Percentiles rank a stretch among this genome's conserved stretches.
These are phyloP conservation scores for Rhyacophila brunnea DNA, from an alignment of 1,140 invertebrate species.

Conservation along the genomic window DNA sequence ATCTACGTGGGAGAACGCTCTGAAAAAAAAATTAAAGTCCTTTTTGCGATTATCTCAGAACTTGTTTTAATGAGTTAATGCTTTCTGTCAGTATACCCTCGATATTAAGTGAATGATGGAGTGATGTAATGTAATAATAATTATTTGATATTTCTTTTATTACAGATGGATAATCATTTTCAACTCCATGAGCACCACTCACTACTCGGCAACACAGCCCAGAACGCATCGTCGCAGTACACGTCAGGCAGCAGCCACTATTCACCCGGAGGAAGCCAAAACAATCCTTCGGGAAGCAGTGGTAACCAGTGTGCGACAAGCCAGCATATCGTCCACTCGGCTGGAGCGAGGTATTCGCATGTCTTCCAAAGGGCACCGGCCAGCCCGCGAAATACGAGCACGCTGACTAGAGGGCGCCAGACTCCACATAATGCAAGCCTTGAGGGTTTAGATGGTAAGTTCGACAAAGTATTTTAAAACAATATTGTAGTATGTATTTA, in stretches of 20 bases:
- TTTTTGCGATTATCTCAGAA: too few relatives aligned
- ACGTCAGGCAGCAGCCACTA: conserved; percentile 42
- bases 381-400: conserved; percentile 43
- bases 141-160: conserved; percentile 8
- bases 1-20: too few relatives aligned
- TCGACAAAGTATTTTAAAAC: too few relatives aligned
- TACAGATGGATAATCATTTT: conserved; percentile 49
- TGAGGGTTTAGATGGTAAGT: conserved; percentile 29
- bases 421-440: conserved; percentile 13
- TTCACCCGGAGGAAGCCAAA: conserved; percentile 37
- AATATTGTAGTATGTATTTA: too few relatives aligned
- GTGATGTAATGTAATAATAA: too few relatives aligned
- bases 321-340: conserved; percentile 28
- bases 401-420: conserved; percentile 46
- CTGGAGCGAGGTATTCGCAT: conserved; percentile 44
- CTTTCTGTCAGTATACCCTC: too few relatives aligned
- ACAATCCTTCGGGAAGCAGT: conserved; percentile 38
- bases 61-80: too few relatives aligned
- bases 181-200: conserved; percentile 52
- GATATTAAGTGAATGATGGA: too few relatives aligned
- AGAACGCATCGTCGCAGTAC: conserved; percentile 29
- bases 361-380: conserved; percentile 48
- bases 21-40: too few relatives aligned
- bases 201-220: conserved; percentile 45
- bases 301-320: conserved; percentile 4